Base-by-base conservation (phyloP, 1,140 invertebrate species). In the Vanessa atalanta region DNA sequence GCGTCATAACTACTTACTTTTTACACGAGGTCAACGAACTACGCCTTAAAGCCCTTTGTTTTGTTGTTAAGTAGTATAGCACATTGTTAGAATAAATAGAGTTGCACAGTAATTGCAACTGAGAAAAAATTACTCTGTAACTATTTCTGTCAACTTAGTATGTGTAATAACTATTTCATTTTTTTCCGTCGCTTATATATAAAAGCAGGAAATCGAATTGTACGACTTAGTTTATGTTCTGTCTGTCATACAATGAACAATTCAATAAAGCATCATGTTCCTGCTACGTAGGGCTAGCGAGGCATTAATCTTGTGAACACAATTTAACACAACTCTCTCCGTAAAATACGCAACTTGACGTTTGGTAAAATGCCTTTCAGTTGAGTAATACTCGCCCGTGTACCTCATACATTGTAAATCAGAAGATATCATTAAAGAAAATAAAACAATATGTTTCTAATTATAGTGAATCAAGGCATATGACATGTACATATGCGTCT, bases 11-110 rank as follows among this genome's bases (percentile, higher is more conserved):
- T 57, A 60, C 11, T 47, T 16, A 68, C 31, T 55, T 69, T 72
- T 85, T 83, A 78, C 74, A 57, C 73, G 78, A 80, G 85, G 78
- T 87, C 83, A 66, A 80, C 71, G 85, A 87, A 87, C 86, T 76
- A 13, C 61, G 14, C 14, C 64, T 70, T 65, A 16, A 37, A 37
- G 12, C 12, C 57, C 57, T 61, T 61, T 61, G 57, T 60, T 60
- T 31, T 60, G 14, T 61, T 37, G 23, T 61, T 61, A 37, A 60
- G 23, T 48, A 48, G 16, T 65, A 50, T 48, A 48, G 13, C n/a
- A 66, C 23, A 57, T 23, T 23, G 23, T 12, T 57, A 26, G 9
- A 57, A 23, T 23, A 9, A 57, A 23, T 57, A 57, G 11, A 23
- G 23, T 57, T 57, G 20, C 12, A 31, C 23, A 31, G 15, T 63